These are phyloP conservation scores for Pseudochromis fuscus DNA, from an alignment of 2,797 vertebrate species.

Conservation along the genomic window DNA sequence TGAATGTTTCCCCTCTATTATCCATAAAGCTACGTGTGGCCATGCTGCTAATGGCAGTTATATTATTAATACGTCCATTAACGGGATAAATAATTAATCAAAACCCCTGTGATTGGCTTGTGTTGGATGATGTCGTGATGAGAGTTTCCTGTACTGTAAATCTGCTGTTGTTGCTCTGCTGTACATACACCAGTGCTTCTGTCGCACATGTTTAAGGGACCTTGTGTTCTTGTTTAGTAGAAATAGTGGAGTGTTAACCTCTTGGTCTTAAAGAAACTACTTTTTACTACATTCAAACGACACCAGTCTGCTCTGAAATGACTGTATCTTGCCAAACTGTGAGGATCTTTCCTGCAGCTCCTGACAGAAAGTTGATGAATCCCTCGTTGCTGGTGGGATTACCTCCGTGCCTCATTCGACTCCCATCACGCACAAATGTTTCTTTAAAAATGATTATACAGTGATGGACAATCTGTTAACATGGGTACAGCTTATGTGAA, in stretches of 20 bases:
- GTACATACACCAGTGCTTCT: slow-evolving; percentile 22
- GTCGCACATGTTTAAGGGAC: slow-evolving; percentile 38
- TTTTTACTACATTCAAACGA: slow-evolving; percentile 15
- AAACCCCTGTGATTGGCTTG: not conserved
- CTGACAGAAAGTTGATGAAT: slow-evolving; percentile 23
- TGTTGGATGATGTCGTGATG: not conserved
- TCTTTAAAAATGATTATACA: slow-evolving; percentile 3
- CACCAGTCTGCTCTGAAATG: not conserved
- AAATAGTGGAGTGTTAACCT: not conserved
- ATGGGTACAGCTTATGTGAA: not conserved
- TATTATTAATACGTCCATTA: slow-evolving; percentile 16
- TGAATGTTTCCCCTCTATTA: slow-evolving; percentile 19
- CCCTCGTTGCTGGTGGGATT: slow-evolving; percentile 12
- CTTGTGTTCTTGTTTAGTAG: slow-evolving; percentile 24
- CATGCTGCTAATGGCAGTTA: slow-evolving; percentile 13
- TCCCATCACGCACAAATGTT: slow-evolving; percentile 17
- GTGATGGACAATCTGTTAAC: slow-evolving; percentile 7
- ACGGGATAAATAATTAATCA: slow-evolving; percentile 33
- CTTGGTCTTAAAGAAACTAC: not conserved
- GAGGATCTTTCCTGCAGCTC: slow-evolving; percentile 23
- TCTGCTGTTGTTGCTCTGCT: slow-evolving; percentile 38
- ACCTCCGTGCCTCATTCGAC: slow-evolving; percentile 44
- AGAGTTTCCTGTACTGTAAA: slow-evolving; percentile 31
- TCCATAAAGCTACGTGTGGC: not conserved
- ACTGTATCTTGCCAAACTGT: slow-evolving; percentile 38